Base-by-base conservation (phyloP, 2,888 invertebrate genomes). In the Blastobasis lacticolella region DNA sequence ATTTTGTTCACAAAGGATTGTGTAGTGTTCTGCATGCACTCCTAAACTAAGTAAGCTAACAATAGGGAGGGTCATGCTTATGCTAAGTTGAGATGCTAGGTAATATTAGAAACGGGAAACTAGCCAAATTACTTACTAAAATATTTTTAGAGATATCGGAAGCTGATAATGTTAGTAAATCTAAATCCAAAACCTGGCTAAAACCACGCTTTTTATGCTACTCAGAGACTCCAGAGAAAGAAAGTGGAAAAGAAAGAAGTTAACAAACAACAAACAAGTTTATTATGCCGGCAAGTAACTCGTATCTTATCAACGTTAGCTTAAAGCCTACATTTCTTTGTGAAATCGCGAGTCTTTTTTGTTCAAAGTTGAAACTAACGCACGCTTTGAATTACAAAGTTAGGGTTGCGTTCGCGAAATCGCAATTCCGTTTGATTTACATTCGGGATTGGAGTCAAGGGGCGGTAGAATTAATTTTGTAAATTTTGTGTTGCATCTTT, bases 401-500 rank as follows among this genome's bases (percentile, higher is more conserved):
- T 51, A 53, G 43, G 44, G 37, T 41, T 55, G 51, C 58, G 48
- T 51, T 48, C 48, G 52, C 51, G 40, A 50, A 54, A 55, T 61
- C 36, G 2, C 10, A 10, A 23, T 38, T 8, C 47, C 45, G 10
- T 73, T 23, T 62, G 57, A 64, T 58, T 42, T 49, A 53, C 51
- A 58, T 63, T 66, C 6, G 56, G 6, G 5, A 37, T 50, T 41
- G 36, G 10, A 0, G 40, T 41, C 23, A 41, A 36, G 36, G 8
- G n/a, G 38, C 40, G 3, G 40, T 41, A 40, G 23, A 45, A 38
- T 7, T 46, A 38, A 5, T 41, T 47, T 47, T 40, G 42, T 10
- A 10, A 38, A 45, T 37, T 67, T 73, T 72, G 73, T 73, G 75
- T 71, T 74, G 78, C 77, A 78, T 78, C 84, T 83, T 86, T 86